Evolutionary conservation across 2,797 vertebrate genomes (phyloP), one percentile per base, ranked within the genome.

Genomic region (Fringilla coelebs): DNA sequence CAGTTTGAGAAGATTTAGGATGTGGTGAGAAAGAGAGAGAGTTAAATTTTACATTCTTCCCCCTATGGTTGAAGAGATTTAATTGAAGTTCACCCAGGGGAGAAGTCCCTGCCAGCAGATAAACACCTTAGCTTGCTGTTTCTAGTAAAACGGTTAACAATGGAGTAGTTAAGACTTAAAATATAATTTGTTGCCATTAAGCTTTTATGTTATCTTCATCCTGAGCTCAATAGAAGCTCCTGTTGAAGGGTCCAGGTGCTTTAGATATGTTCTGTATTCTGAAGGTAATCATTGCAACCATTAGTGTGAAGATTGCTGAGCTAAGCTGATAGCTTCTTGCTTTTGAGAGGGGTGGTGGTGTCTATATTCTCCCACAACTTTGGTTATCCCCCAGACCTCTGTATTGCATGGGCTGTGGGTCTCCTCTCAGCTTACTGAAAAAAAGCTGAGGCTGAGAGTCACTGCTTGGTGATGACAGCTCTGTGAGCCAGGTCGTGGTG

Each of bases 121-220:
- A 93, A 96, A 95, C 86, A 93, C 71, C 90, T 96, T 94, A 95
- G 87, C 94, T 96, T 93, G 93, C 89, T 94, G 43, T 93, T 96
- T 96, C 52, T 88, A 46, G 57, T 61, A 91, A 95, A 96, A 92
- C 2, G 41, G 61, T 89, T 93, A 96, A 92, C 91, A 85, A 26
- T 79, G 82, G 87, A 88, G 84, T 92, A 94, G 89, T 94, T 96
- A 94, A 95, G 74, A 90, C 60, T 80, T 85, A 85, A 91, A 89
- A 85, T 83, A 85, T 80, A 93, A 94, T 94, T 96, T 92, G 68
- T 93, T 87, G 76, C 75, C 93, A 77, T 95, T 94, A 92, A 94
- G 89, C 65, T 94, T 94, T 93, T 90, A 92, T 85, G 66, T 95
- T 92, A 72, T 77, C 61, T 83, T 74, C 70, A 85, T 77, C 79